phyloP scores from a whole-genome alignment of 2,113 vertebrate species.

The Paralichthys olivaceus region DNA sequence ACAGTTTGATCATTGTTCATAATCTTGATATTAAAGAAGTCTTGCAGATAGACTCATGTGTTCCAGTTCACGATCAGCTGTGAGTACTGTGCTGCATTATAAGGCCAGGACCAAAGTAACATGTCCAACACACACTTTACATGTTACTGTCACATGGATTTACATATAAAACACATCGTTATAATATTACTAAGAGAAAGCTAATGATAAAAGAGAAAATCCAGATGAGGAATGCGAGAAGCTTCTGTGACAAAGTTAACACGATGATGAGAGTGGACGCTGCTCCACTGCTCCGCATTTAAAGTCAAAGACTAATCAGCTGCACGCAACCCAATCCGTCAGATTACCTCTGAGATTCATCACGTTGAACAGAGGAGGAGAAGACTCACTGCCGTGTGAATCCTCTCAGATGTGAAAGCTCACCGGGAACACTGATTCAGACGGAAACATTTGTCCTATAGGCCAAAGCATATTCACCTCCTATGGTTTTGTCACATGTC shows the following conservation, averaged over 20 bases:
- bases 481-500: not conserved
- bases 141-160: too few relatives aligned
- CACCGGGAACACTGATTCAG: not conserved
- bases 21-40: too few relatives aligned
- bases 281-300: not conserved
- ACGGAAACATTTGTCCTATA: not conserved
- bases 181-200: too few relatives aligned
- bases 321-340: not conserved
- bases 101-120: too few relatives aligned
- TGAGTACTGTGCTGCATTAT: too few relatives aligned
- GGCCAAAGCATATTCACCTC: not conserved
- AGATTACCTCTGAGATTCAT: not conserved
- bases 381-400: not conserved
- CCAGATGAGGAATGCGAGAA: not conserved
- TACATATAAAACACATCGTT: too few relatives aligned
- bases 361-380: not conserved
- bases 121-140: too few relatives aligned
- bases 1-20: too few relatives aligned
- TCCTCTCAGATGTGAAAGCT: not conserved
- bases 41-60: too few relatives aligned
- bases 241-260: not conserved
- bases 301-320: not conserved
- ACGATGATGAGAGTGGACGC: not conserved
- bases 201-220: not conserved
- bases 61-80: too few relatives aligned